Evolutionary conservation across 2,113 vertebrate species (phyloP).

Genomic region (Poeciliopsis turrubarensis): DNA sequence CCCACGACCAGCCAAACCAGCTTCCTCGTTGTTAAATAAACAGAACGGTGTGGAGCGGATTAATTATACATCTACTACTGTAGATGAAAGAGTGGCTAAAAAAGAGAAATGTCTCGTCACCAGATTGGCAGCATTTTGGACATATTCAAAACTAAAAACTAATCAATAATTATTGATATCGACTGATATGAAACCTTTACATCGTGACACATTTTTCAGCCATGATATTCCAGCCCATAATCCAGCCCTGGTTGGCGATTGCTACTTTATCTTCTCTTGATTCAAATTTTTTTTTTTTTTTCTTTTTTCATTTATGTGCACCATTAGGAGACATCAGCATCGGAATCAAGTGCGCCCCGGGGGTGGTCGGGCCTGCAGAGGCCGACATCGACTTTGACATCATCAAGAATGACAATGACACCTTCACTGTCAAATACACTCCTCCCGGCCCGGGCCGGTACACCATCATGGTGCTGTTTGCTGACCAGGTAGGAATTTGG

Average conservation of each 20-base stretch:
- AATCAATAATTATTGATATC: too few relatives aligned
- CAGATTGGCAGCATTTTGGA: too few relatives aligned
- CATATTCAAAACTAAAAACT: too few relatives aligned
- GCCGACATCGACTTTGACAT: constrained; percentile 98
- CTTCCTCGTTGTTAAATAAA: too few relatives aligned
- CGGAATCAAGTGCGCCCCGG: constrained; percentile 93
- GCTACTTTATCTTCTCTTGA: constrained; percentile 38
- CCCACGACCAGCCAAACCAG: too few relatives aligned
- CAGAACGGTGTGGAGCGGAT: too few relatives aligned
- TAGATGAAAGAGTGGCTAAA: too few relatives aligned
- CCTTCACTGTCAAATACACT: constrained; percentile 96
- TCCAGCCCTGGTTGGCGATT: not conserved
- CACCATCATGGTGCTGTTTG: constrained; percentile 97
- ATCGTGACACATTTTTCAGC: too few relatives aligned
- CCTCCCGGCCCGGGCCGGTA: constrained; percentile 87
- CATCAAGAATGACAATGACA: constrained; percentile 98
- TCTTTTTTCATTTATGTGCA: constrained; percentile 38
- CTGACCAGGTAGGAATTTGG: constrained; percentile 85
- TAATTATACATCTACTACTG: too few relatives aligned
- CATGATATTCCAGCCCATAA: too few relatives aligned
- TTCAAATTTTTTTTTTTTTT: constrained; percentile 9
- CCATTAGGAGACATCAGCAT: constrained; percentile 93
- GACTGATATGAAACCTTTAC: too few relatives aligned
- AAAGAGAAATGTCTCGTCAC: too few relatives aligned
- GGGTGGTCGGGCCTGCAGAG: constrained; percentile 90